Percentiles rank a stretch among this genome's conserved stretches.
These are phyloP conservation scores for Alcis repandata DNA, from an alignment of 2,888 invertebrate genomes.

Conservation along the genomic window DNA sequence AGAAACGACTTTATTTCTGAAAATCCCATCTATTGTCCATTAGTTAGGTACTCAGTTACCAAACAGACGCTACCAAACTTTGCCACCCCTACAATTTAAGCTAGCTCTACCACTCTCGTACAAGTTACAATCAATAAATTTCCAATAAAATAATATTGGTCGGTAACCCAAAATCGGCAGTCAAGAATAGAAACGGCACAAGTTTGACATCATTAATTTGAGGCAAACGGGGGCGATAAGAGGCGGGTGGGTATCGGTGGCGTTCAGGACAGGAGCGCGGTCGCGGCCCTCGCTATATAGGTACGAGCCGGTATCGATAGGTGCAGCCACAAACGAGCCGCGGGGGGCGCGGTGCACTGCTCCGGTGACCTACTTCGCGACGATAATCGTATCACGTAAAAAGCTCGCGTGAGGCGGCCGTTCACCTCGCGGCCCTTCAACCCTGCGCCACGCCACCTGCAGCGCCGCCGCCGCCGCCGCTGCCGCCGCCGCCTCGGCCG, in stretches of 20 bases:
- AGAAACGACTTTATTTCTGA: no score
- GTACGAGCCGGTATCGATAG: constrained; percentile 28
- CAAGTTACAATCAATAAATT: no score
- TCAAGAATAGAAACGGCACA: neutral
- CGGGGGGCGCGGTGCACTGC: constrained; percentile 60
- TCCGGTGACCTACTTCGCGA: constrained; percentile 75
- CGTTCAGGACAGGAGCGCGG: constrained; percentile 29
- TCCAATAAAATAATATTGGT: neutral
- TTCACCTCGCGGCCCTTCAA: constrained; percentile 58
- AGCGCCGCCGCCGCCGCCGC: constrained; percentile 11
- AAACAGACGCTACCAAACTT: no score
- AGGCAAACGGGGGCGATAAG: constrained; percentile 28
- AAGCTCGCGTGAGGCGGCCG: constrained; percentile 75
- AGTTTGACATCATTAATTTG: constrained; percentile 5
- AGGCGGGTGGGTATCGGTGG: constrained; percentile 13
- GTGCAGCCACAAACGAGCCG: constrained; percentile 35
- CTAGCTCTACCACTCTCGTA: no score
- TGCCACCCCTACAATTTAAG: no score
- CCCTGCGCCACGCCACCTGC: constrained; percentile 32
- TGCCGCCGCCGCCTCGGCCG: neutral
- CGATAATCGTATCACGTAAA: constrained; percentile 77
- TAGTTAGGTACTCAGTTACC: no score
- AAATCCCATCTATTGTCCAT: no score
- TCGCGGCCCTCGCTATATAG: constrained; percentile 23
- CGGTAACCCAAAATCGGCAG: neutral